Base-by-base conservation (phyloP, 2,888 invertebrate species). In the Sicus ferrugineus region DNA sequence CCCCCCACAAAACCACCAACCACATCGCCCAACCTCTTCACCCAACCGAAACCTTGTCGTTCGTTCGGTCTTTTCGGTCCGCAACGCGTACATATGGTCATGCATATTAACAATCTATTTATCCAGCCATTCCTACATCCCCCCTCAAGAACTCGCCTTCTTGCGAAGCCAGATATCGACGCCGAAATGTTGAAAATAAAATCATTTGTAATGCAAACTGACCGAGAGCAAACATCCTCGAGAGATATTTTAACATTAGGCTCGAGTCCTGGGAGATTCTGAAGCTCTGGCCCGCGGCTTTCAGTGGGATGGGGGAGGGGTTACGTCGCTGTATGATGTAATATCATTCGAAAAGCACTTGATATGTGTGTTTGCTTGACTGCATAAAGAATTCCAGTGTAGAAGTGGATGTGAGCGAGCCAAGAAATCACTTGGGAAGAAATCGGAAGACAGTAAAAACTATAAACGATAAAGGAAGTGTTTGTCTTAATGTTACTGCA, bases 81-180 rank as follows among this genome's bases (percentile, higher is more conserved):
- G n/a, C 42, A 42, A 42, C 42, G 42, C 42, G 42, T 42, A 42
- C 42, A 42, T 42, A 78, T 77, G 80, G 81, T 75, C 81, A 80
- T 80, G 81, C 81, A 81, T 81, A 81, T 81, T 81, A 81, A 81
- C 79, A 80, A 79, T 77, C 79, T 78, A 81, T 77, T 81, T 81
- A 76, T 75, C 73, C 19, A 28, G 26, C 14, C 14, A 23, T 23
- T 19, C 2, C 21, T 28, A 11, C 56, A 23, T 4, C 26, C 52
- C 52, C 19, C 52, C 21, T 9, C 28, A 23, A n/a, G n/a, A n/a
- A n/a, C n/a, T 28, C 23, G 9, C 61, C 42, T 38, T 14, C 65
- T 34, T 38, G 34, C 56, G 34, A 54, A 54, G 46, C 54, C 54
- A 42, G 34, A 66, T 52, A 66, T 42, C 54, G 54, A 66, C 65